Evolutionary conservation across 2,888 invertebrate genomes (phyloP), one percentile per base, ranked within the genome.

Genomic region (Yponomeuta sedellus): DNA sequence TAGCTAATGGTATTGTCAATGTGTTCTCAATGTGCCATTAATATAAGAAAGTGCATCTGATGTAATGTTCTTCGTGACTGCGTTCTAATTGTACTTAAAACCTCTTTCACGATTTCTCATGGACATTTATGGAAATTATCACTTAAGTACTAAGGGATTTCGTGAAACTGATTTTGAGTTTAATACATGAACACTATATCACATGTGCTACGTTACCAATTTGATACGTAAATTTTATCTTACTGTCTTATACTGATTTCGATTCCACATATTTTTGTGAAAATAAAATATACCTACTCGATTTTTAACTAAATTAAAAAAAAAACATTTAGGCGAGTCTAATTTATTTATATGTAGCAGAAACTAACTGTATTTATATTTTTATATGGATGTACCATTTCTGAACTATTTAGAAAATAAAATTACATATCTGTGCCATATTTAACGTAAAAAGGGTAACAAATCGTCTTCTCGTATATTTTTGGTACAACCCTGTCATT

Each of bases 1-100:
- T 77, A 81, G 77, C 77, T 79, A 79, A 78, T 67, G 72, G 75
- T 70, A 69, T 78, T 74, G n/a, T 82, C 77, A 67, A 78, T 81
- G 82, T 85, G 84, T 86, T 86, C 82, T 83, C 68, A 69, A 79
- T 77, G 85, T 85, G 83, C 85, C 83, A 85, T 78, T 82, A 69
- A 59, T 62, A 63, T 58, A 65, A 66, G 65, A 62, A 65, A 64
- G 61, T 68, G 66, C 57, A 57, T 57, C 57, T 64, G 57, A 64
- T 64, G 64, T 34, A 34, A 64, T 52, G 52, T 25, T 57, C 40
- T 63, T 40, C 19, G 40, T 34, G 40, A 57, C 10, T 10, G 25
- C 64, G 10, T 62, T n/a, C 16, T 52, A 64, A 66, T 67, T 71
- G 73, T 80, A 79, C 75, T 78, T 80, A 77, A 77, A 77, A 78